Percentiles rank a stretch among this genome's conserved stretches.
Evolutionary conservation across 2,113 vertebrate genomes (phyloP).

Genomic region (Rhinolophus ferrumequinum): DNA sequence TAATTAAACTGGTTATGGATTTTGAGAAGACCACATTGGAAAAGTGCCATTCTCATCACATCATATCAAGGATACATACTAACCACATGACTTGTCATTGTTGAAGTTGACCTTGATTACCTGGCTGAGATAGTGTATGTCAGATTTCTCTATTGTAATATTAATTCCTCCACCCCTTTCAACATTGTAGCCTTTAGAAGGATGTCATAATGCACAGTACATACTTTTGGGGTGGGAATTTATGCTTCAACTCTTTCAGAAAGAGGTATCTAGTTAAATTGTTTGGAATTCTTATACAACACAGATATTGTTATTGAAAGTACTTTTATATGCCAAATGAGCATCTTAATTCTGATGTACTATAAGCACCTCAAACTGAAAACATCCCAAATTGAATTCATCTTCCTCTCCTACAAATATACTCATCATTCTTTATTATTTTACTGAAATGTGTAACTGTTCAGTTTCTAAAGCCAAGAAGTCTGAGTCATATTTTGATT

Average conservation of each 20-base stretch:
- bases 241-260: background rate
- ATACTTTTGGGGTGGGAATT: background rate
- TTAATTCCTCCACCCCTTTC: background rate
- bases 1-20: background rate
- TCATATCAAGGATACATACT: background rate
- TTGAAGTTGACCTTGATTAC: background rate
- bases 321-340: no score
- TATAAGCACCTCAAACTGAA: no score
- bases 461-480: no score
- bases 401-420: no score
- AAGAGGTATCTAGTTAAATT: background rate
- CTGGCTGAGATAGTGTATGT: background rate
- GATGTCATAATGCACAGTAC: background rate
- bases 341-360: no score
- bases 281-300: background rate
- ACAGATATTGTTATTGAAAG: background rate
- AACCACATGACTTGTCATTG: no score
- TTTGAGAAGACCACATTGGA: background rate
- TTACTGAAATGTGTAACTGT: no score
- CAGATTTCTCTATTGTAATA: background rate
- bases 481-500: no score
- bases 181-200: background rate
- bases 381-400: no score
- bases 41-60: background rate
- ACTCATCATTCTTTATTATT: no score